Evolutionary conservation across 2,888 invertebrate genomes (phyloP), one percentile per base, ranked within the genome.

Genomic region (Elegia similella): DNA sequence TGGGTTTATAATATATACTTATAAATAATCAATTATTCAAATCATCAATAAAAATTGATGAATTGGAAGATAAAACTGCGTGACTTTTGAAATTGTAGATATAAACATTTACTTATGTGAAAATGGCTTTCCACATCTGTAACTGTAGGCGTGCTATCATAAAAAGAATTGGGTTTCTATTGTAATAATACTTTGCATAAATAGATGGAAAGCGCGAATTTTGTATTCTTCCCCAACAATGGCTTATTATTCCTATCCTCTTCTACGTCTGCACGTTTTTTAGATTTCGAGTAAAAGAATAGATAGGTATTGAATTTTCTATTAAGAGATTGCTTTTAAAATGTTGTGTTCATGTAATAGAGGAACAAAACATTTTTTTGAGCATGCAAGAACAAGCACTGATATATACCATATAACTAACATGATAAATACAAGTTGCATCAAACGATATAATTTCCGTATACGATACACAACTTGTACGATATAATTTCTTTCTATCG

Each of bases 121-220:
- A 53, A 53, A n/a, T 6, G 23, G 23, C 7, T n/a, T 29, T 42
- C 42, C 23, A 6, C 15, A 6, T n/a, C 13, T 42, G 42, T 42
- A 42, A 34, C 29, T 29, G 42, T 53, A 29, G 42, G 42, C 52
- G 59, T 57, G 47, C 43, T 46, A 55, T 52, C 42, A 55, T 64
- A 61, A 64, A 62, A 57, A 58, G 48, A 58, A 62, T 57, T 62
- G 64, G 57, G 59, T 60, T 59, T 58, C 57, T 55, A 61, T 60
- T 52, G 54, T 56, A 59, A 66, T 62, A 63, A 62, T 59, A 62
- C 61, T 64, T 62, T 59, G 58, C 60, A 63, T 66, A 63, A 60
- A 54, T 58, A 56, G 56, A 63, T 60, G 63, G 54, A 42, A 56
- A 44, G 38, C 48, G 46, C 46, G 46, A 56, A 38, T 23, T 52